phyloP scores from a whole-genome alignment of 2,797 vertebrate species.

The Galaxias olidus region DNA sequence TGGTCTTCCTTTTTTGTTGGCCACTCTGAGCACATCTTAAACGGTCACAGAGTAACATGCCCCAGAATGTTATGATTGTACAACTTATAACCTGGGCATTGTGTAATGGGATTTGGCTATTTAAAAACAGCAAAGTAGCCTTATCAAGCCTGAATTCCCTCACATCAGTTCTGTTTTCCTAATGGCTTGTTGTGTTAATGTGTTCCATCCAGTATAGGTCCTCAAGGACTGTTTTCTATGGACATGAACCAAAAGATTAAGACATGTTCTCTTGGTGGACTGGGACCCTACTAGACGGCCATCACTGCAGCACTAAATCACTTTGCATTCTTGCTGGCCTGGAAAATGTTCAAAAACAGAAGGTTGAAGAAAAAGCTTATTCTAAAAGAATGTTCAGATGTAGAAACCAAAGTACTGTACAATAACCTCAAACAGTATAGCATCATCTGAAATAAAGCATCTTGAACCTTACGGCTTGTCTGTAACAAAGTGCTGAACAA shows the following conservation, averaged over 20 bases:
- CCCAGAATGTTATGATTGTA: conserved; percentile 19
- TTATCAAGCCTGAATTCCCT: conserved; percentile 36
- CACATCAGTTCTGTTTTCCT: conserved; percentile 39
- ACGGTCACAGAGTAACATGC: conserved; percentile 6
- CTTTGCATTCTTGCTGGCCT: conserved; percentile 31
- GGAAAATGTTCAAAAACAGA: conserved; percentile 42
- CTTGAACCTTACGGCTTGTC: no score
- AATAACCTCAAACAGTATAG: no score
- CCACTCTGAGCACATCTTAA: neutral
- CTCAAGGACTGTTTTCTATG: conserved; percentile 67
- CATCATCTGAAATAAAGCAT: no score
- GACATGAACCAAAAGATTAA: conserved; percentile 75
- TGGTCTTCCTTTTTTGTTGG: no score
- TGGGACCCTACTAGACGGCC: conserved; percentile 31
- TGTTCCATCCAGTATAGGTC: conserved; percentile 54
- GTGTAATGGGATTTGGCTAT: neutral
- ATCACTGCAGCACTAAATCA: conserved; percentile 38
- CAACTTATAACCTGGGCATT: conserved; percentile 16
- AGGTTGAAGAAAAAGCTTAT: conserved; percentile 17
- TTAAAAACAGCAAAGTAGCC: conserved; percentile 7
- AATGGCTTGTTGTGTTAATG: conserved; percentile 31
- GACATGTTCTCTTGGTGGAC: conserved; percentile 46
- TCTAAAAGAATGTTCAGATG: neutral
- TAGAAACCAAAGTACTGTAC: no score
- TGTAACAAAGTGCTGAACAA: no score